phyloP scores from a whole-genome alignment of 2,113 vertebrate genomes.

The Platichthys stellatus region DNA sequence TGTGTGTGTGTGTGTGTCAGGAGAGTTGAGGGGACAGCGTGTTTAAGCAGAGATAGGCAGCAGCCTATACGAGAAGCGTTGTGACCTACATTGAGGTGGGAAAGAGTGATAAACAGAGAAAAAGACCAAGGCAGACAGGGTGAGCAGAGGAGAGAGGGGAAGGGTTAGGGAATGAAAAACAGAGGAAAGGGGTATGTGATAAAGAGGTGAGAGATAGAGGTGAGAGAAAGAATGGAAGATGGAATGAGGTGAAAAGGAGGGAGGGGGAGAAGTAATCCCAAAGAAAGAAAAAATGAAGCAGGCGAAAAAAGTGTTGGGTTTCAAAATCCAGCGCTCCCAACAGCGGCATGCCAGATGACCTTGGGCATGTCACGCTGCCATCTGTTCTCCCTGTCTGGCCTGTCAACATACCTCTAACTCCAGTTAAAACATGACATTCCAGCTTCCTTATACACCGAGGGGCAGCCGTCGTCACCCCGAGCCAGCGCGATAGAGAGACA shows the following conservation, averaged over 20 bases:
- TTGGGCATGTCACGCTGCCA: slow-evolving; percentile 84
- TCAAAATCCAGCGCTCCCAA: slow-evolving; percentile 77
- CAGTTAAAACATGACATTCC: slow-evolving; percentile 81
- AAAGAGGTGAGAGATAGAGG: slow-evolving; percentile 42
- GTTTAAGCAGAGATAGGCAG: slow-evolving; percentile 76
- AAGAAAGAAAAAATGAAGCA: slow-evolving; percentile 49
- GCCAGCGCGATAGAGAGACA: slow-evolving; percentile 49
- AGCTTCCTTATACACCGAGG: slow-evolving; percentile 73
- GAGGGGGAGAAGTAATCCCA: slow-evolving; percentile 23
- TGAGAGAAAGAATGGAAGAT: slow-evolving; percentile 44
- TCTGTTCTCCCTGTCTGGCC: slow-evolving; percentile 84
- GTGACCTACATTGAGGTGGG: slow-evolving; percentile 75
- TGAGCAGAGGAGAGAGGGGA: slow-evolving; percentile 25
- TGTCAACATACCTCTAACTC: slow-evolving; percentile 82
- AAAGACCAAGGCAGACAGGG: slow-evolving; percentile 33
- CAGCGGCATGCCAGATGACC: slow-evolving; percentile 82
- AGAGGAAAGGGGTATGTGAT: slow-evolving; percentile 33
- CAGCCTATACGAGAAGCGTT: slow-evolving; percentile 65
- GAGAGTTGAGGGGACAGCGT: slow-evolving; percentile 68
- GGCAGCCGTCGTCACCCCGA: slow-evolving; percentile 67
- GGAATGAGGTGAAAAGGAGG: slow-evolving; percentile 13
- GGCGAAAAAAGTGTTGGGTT: slow-evolving; percentile 73
- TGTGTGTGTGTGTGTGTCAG: slow-evolving; percentile 27
- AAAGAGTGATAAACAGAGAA: slow-evolving; percentile 50
- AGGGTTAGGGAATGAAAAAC: slow-evolving; percentile 31